A percentile compares a stretch with the other conserved stretches of the same genome.
phyloP scores from a whole-genome alignment of 92 coral and sea anemone genomes.

The Porites lobata region DNA sequence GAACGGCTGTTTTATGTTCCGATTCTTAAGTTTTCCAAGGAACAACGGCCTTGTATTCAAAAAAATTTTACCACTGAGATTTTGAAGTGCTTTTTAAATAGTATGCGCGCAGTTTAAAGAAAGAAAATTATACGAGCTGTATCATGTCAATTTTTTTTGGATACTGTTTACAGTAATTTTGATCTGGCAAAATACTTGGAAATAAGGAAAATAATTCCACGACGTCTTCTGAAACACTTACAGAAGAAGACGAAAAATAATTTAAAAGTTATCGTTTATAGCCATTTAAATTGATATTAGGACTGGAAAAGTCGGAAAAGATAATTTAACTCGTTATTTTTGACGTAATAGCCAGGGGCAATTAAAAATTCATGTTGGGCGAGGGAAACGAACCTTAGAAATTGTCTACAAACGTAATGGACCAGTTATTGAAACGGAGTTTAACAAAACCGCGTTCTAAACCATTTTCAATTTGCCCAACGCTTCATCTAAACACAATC shows the following conservation, averaged over 20 bases:
- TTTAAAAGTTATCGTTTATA: neutral
- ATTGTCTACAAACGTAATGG: too few relatives aligned
- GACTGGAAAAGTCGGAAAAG: neutral
- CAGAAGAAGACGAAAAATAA: neutral
- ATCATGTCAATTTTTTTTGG: neutral
- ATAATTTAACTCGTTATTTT: neutral
- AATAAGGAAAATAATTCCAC: too few relatives aligned
- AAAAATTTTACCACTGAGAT: neutral
- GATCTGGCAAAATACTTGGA: too few relatives aligned
- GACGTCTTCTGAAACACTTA: constrained; percentile 1
- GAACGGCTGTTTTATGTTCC: neutral
- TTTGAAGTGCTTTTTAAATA: constrained; percentile 1
- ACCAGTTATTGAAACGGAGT: too few relatives aligned
- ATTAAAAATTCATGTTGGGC: too few relatives aligned
- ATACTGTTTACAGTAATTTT: neutral
- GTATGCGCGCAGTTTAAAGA: neutral
- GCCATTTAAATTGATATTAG: too few relatives aligned
- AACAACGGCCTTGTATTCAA: constrained; percentile 2
- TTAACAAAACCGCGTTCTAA: too few relatives aligned
- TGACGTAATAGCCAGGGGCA: neutral
- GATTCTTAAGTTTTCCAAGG: neutral
- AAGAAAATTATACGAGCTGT: neutral
- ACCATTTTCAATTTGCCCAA: too few relatives aligned
- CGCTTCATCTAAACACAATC: too few relatives aligned
- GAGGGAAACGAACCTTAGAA: too few relatives aligned